phyloP scores from a whole-genome alignment of 1,140 invertebrate species.

The Wasmannia auropunctata region DNA sequence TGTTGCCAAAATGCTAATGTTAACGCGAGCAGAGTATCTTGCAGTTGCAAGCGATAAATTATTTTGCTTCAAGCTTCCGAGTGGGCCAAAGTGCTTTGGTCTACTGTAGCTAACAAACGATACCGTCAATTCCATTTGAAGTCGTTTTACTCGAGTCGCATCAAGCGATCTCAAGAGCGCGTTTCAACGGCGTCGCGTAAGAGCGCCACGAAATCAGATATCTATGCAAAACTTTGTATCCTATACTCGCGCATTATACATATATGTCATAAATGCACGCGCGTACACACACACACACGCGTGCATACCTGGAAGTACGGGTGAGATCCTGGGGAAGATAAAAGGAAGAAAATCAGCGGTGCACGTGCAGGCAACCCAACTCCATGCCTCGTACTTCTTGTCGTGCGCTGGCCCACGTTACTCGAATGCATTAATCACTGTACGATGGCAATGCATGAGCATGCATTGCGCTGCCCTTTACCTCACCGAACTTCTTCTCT shows the following conservation, averaged over 20 bases:
- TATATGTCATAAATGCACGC: conserved; percentile 34
- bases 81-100: neutral
- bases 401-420: conserved; percentile 74
- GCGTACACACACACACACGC: neutral
- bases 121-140: conserved; percentile 40
- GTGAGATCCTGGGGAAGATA: conserved; percentile 77
- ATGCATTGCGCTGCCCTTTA: conserved; percentile 62
- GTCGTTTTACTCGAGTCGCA: conserved; percentile 61
- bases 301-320: conserved; percentile 44
- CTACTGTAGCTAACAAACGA: conserved; percentile 24
- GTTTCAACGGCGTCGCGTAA: conserved; percentile 77
- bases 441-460: conserved; percentile 52
- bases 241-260: neutral
- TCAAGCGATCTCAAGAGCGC: conserved; percentile 62
- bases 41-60: conserved; percentile 40
- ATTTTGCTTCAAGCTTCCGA: conserved; percentile 7
- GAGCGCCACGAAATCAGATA: conserved; percentile 71
- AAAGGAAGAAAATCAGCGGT: conserved; percentile 79
- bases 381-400: conserved; percentile 75
- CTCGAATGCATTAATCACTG: conserved; percentile 78
- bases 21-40: neutral
- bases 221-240: conserved; percentile 51
- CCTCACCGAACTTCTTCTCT: conserved; percentile 10
- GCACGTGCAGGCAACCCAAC: conserved; percentile 76
- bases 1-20: neutral